Percentiles rank a stretch among this genome's conserved stretches.
Evolutionary conservation across 2,888 invertebrate genomes (phyloP).

Genomic region (Anthophora plumipes): DNA sequence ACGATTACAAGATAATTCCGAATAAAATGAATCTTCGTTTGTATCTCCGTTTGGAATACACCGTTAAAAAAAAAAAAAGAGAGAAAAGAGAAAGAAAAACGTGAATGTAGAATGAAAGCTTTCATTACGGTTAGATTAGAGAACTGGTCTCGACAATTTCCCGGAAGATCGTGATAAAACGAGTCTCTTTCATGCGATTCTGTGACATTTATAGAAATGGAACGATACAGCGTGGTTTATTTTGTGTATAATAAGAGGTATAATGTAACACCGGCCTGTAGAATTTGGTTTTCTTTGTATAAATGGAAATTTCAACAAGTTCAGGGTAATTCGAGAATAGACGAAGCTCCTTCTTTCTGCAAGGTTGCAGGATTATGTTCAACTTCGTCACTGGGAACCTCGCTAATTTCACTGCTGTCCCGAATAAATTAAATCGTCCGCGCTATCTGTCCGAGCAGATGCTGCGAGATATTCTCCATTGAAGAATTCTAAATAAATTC

Average conservation of each 20-base stretch:
- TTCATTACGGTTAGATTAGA: no score
- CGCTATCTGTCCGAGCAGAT: background rate
- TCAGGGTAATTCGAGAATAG: background rate
- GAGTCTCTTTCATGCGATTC: background rate
- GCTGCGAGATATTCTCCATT: background rate
- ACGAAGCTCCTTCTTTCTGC: background rate
- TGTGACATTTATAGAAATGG: background rate
- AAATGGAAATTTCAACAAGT: background rate
- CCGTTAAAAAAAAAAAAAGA: no score
- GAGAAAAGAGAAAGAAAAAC: no score
- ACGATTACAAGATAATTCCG: background rate
- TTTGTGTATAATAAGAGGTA: background rate
- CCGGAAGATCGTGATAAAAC: no score
- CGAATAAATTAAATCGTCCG: constrained; percentile 5
- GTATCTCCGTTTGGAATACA: background rate
- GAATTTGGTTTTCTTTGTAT: background rate
- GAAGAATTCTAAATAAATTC: constrained; percentile 2
- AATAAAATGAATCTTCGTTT: background rate
- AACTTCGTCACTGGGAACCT: background rate
- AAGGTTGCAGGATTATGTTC: background rate
- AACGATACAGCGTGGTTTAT: background rate
- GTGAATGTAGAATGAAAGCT: no score
- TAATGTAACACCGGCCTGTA: background rate
- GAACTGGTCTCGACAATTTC: no score
- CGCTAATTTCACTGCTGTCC: background rate